A percentile compares a stretch with the other conserved stretches of the same genome.
phyloP scores from a whole-genome alignment of 2,797 vertebrate species.

The Anniella stebbinsi region DNA sequence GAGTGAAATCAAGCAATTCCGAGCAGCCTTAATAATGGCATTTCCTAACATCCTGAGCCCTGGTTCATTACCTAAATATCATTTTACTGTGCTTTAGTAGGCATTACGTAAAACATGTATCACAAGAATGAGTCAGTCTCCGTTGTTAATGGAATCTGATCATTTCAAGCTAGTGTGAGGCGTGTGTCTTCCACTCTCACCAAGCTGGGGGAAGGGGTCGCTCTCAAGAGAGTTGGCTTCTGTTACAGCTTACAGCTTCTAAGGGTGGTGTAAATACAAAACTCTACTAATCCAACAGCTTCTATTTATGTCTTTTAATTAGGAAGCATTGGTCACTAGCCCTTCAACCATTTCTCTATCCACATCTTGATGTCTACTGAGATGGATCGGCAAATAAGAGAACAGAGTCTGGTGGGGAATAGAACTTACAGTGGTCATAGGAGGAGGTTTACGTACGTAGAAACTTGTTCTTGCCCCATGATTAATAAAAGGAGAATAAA shows the following conservation, averaged over 20 bases:
- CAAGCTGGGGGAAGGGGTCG: neutral
- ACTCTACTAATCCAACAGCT: neutral
- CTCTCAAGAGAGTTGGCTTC: neutral
- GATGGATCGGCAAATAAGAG: neutral
- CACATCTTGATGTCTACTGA: neutral
- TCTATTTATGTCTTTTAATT: neutral
- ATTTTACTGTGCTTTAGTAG: neutral
- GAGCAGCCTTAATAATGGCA: neutral
- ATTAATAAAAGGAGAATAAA: neutral
- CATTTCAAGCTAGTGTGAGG: neutral
- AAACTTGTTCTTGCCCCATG: neutral
- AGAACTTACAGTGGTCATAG: neutral
- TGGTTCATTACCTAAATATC: neutral
- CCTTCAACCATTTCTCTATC: neutral
- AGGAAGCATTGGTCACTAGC: neutral
- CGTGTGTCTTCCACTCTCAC: neutral
- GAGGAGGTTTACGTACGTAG: neutral
- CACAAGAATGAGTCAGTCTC: neutral
- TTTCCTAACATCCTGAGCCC: neutral
- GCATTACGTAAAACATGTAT: neutral
- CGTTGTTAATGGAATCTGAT: neutral
- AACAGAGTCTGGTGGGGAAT: neutral
- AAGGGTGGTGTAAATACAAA: constrained; percentile 1
- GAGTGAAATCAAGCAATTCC: neutral
- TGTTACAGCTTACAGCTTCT: neutral